Base-by-base conservation (phyloP, 2,888 invertebrate genomes). In the Agrochola macilenta region DNA sequence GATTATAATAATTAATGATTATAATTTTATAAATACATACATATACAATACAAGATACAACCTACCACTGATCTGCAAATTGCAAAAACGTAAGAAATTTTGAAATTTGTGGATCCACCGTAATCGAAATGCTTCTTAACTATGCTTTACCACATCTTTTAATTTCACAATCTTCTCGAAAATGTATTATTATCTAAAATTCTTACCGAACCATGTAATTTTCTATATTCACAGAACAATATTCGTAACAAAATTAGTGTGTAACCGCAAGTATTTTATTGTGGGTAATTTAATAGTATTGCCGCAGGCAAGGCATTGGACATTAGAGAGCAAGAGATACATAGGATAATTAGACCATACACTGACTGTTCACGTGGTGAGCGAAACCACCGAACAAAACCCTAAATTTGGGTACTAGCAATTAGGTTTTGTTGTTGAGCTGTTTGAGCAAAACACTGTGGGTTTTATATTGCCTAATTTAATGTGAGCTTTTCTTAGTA, bases 291-390 rank as follows among this genome's bases (percentile, higher is more conserved):
- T 30, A 49, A 63, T 49, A 68, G 20, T 58, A 52, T 26, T 12
- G 61, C 82, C 77, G 61, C 61, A 43, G 71, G 82, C 43, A 35
- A 49, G 35, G 35, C 57, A 68, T 79, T 57, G 63, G 30, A 58
- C 78, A 78, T 76, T 69, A 69, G 26, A 17, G 23, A 63, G n/a
- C 54, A 63, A 26, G 43, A 26, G 39, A 60, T 43, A 76, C 30
- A 49, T 30, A 30, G 54, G 23, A 35, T 68, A 77, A 82, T 81
- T 81, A 68, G 57, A 43, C 66, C 43, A 61, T 63, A 77, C 64
- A 70, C 68, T 70, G 61, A 70, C 68, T 70, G 61, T 43, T 77
- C 58, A 26, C 71, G 61, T 52, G 49, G 60, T 65, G 14, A 58
- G 11, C 49, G 8, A 4, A 79, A 79, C 65, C 66, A 39, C 60